phyloP scores from a whole-genome alignment of 2,888 invertebrate genomes.

The Hirtodrosophila histrioides region DNA sequence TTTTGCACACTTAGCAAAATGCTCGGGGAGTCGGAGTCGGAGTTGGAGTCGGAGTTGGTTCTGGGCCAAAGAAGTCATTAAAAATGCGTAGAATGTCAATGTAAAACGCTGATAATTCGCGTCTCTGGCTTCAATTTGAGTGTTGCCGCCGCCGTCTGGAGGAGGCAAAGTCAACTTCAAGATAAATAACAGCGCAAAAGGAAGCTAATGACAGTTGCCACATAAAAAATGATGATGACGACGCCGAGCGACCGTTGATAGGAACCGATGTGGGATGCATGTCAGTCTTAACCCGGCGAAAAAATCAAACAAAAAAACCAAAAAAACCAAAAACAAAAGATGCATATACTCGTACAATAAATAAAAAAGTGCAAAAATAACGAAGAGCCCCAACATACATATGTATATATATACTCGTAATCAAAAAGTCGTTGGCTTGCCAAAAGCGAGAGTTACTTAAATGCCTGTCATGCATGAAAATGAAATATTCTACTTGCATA shows the following conservation, averaged over 20 bases:
- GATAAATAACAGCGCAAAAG: constrained; percentile 70
- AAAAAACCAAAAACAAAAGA: not conserved
- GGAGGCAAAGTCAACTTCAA: constrained; percentile 39
- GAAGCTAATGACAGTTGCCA: constrained; percentile 75
- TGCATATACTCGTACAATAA: not conserved
- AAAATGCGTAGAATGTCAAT: constrained; percentile 72
- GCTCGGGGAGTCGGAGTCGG: constrained; percentile 18
- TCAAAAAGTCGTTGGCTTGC: constrained; percentile 60
- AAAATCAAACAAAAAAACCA: too few relatives aligned
- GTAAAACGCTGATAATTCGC: constrained; percentile 70
- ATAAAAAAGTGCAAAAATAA: constrained; percentile 21
- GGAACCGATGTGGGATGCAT: constrained; percentile 33
- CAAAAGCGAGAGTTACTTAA: constrained; percentile 56
- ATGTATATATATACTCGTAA: constrained; percentile 24
- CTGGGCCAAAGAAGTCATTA: constrained; percentile 65
- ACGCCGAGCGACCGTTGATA: constrained; percentile 29
- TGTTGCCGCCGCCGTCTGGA: constrained; percentile 23
- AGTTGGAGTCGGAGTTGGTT: not conserved
- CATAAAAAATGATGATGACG: constrained; percentile 60
- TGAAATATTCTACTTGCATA: constrained; percentile 31
- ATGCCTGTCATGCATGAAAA: constrained; percentile 49
- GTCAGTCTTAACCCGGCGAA: constrained; percentile 13
- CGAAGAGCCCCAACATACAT: constrained; percentile 39
- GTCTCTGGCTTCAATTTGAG: constrained; percentile 35
- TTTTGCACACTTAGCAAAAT: constrained; percentile 28